These are phyloP conservation scores for Hozukius guyotensis DNA, from an alignment of 2,797 vertebrate species.

Conservation along the genomic window DNA sequence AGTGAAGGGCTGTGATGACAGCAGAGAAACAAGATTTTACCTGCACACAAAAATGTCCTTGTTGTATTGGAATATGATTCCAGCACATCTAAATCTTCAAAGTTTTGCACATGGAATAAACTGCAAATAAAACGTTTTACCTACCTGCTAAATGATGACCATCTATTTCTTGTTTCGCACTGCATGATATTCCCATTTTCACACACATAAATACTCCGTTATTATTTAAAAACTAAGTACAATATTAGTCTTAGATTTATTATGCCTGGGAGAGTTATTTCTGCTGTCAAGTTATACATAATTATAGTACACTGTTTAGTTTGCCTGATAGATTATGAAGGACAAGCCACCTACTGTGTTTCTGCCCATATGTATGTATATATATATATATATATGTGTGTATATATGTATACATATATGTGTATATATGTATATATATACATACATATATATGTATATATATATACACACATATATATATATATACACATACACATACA, in stretches of 20 bases:
- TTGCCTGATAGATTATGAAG: not conserved
- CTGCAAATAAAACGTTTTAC: constrained; percentile 48
- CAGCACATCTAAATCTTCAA: not conserved
- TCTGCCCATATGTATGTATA: no score
- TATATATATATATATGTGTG: no score
- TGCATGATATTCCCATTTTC: not conserved
- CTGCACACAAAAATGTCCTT: not conserved
- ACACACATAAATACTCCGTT: not conserved
- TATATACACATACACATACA: rapidly evolving
- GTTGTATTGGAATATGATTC: not conserved
- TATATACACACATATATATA: rapidly evolving
- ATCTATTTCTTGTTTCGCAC: not conserved
- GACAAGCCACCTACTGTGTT: not conserved
- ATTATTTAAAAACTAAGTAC: not conserved
- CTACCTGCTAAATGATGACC: not conserved
- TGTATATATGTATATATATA: no score
- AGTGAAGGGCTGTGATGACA: not conserved
- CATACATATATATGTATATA: no score
- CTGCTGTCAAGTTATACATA: not conserved
- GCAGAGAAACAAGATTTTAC: not conserved
- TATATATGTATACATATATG: no score
- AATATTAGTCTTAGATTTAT: not conserved
- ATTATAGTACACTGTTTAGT: not conserved
- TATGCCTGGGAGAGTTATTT: not conserved
- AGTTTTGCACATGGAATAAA: constrained; percentile 34